Evolutionary conservation across 2,113 vertebrate species (phyloP), one percentile per base, ranked within the genome.

Genomic region (Caranx melampygus): DNA sequence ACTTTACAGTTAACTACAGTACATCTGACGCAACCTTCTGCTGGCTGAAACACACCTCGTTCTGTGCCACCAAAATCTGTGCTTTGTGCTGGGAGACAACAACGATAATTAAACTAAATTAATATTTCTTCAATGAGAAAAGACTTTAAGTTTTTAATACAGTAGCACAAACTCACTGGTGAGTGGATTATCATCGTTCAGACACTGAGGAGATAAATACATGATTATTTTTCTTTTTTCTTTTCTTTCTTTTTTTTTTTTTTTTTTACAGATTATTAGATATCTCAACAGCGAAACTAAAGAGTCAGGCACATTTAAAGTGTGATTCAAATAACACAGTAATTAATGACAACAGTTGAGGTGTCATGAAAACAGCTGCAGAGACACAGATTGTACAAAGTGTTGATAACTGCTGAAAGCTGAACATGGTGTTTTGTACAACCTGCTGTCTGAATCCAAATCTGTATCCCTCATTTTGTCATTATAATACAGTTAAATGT

Each of bases 21-120:
- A 52, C 55, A 78, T 54, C 80, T 77, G 85, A 88, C 79, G 72
- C 54, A 68, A 80, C 65, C 16, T 81, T 72, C 68, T 84, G 77
- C 78, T 64, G 54, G 20, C 68, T 74, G 52, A 58, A 59, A 62
- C 9, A 70, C 63, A 66, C 18, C 34, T 66, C 70, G 35, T 51
- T 51, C 44, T 60, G n/a, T 55, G 42, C 47, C 5, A 3, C 44
- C n/a, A 61, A 57, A 74, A 45, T 34, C 31, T 70, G 58, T 42
- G 8, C 75, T 13, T 6, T 35, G 68, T 35, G 9, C 10, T n/a
- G 40, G 35, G 71, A 69, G 61, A 15, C 7, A 40, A 55, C 8
- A 3, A 21, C 12, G 1, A 42, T 31, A 42, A 42, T 40, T 71
- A 9, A 33, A 44, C 37, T 10, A 15, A 35, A 73, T 33, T n/a